Conservation (phyloP, 2,888 invertebrate species). For the Caenorhabditis sulstoni region DNA sequence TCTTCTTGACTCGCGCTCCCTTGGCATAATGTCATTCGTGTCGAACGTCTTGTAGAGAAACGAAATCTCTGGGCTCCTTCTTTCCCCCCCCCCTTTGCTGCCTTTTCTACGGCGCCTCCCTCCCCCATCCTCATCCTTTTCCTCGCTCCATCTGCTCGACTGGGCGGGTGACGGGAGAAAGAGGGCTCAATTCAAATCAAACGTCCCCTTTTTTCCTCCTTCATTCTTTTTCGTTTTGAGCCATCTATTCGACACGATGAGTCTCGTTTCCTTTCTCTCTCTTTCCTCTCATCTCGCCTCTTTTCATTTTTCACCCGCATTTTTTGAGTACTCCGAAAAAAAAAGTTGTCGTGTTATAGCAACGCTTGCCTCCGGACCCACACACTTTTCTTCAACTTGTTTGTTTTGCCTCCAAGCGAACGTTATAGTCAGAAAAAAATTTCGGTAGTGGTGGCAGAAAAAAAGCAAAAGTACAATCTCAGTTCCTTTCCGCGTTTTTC, state of each 20-base stretch:
- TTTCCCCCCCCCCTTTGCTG: too few species aligned
- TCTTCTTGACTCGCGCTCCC: not conserved
- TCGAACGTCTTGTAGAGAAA: not conserved
- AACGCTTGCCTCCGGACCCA: not conserved
- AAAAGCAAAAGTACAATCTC: conserved; percentile 8
- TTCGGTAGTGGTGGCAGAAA: too few species aligned
- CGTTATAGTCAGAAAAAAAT: conserved; percentile 24
- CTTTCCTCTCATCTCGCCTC: not conserved
- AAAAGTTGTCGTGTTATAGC: not conserved
- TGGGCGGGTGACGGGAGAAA: not conserved
- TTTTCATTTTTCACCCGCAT: not conserved
- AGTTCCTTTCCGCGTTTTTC: not conserved
- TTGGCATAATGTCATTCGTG: not conserved
- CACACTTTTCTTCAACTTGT: conserved; percentile 15
- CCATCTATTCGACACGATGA: too few species aligned
- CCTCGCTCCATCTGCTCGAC: not conserved
- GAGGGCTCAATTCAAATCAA: conserved; percentile 1
- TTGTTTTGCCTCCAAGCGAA: conserved; percentile 31
- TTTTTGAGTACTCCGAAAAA: not conserved
- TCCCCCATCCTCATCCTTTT: too few species aligned
- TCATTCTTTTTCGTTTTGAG: not conserved
- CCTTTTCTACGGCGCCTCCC: too few species aligned
- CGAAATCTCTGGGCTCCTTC: not conserved
- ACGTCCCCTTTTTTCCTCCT: not conserved
- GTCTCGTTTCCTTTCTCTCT: too few species aligned